phyloP scores from a whole-genome alignment of 2,797 vertebrate species.

The Phaenicophaeus curvirostris region DNA sequence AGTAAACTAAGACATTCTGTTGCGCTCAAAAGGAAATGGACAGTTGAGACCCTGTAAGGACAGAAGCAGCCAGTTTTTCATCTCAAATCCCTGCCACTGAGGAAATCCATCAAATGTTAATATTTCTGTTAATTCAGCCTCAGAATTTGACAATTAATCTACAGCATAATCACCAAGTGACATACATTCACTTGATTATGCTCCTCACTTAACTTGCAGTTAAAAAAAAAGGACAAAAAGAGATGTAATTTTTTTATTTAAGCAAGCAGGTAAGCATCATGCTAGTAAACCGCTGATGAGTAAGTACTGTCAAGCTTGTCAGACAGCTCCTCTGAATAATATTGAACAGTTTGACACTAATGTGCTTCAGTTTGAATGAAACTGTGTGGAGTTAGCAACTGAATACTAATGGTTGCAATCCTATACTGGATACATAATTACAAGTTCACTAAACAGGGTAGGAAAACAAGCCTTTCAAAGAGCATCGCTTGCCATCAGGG shows the following conservation, averaged over 20 bases:
- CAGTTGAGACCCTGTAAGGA: background rate
- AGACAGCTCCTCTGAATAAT: background rate
- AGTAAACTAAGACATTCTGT: background rate
- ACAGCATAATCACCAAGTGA: background rate
- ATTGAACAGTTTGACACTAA: constrained; percentile 46
- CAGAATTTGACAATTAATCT: background rate
- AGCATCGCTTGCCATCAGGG: background rate
- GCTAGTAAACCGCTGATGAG: constrained; percentile 3
- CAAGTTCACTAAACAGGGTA: background rate
- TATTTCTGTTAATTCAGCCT: background rate
- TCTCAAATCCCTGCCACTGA: background rate
- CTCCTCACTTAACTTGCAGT: background rate
- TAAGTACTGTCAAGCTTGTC: constrained; percentile 27
- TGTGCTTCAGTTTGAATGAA: background rate
- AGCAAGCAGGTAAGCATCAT: background rate
- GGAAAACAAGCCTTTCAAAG: constrained; percentile 1
- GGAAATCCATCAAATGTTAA: background rate
- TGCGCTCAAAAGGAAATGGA: background rate
- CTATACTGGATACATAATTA: background rate
- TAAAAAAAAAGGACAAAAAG: too few relatives aligned
- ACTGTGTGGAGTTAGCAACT: background rate
- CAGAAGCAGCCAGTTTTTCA: background rate
- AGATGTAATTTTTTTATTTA: background rate
- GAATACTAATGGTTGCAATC: background rate
- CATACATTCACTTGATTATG: background rate